A percentile compares a stretch with the other conserved stretches of the same genome.
These are phyloP conservation scores for Rhodinocichla rosea DNA, from an alignment of 2,113 vertebrate species.

Conservation along the genomic window DNA sequence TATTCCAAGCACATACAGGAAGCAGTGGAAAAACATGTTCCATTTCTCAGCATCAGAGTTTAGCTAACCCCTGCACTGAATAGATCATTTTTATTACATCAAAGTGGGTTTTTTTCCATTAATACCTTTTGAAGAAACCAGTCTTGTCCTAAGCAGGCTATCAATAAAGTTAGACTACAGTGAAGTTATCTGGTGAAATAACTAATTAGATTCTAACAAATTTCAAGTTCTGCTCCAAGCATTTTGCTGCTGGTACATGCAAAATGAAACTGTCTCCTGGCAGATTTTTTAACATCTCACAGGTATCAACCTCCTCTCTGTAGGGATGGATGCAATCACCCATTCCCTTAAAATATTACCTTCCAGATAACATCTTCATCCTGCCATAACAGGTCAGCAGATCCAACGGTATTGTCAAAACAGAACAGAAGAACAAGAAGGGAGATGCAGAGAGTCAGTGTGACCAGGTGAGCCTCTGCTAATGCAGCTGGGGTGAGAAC, in stretches of 20 bases:
- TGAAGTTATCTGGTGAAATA: neutral
- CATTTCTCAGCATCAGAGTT: neutral
- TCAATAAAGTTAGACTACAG: neutral
- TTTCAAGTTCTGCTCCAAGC: neutral
- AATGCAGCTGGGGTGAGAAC: neutral
- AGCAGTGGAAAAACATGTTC: neutral
- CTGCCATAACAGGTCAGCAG: neutral
- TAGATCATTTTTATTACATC: neutral
- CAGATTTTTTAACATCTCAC: neutral
- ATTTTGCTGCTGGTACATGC: neutral
- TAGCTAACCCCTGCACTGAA: neutral
- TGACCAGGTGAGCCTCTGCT: neutral
- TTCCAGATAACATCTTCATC: neutral
- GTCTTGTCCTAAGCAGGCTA: neutral
- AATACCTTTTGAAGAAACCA: neutral
- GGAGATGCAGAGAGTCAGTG: neutral
- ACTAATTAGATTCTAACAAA: neutral
- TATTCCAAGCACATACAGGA: neutral
- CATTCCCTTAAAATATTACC: neutral
- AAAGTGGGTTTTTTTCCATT: rapidly evolving
- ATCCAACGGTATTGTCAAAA: neutral
- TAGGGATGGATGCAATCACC: neutral
- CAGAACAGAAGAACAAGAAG: neutral
- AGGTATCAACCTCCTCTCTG: neutral
- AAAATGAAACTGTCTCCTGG: neutral